Evolutionary conservation across 2,113 vertebrate genomes (phyloP).

Genomic region (Xenus cinereus): DNA sequence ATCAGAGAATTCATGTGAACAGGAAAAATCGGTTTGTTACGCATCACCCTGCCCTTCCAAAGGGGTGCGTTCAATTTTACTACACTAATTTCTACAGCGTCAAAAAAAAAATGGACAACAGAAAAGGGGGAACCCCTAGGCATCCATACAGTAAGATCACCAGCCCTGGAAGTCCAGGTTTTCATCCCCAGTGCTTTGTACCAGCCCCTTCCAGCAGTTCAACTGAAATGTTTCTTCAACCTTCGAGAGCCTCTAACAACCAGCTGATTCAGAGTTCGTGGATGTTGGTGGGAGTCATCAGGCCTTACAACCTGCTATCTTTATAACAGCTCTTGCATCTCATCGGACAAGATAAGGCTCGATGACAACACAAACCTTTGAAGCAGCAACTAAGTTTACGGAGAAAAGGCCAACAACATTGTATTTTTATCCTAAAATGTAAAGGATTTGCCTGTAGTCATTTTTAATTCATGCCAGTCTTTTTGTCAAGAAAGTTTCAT

Average conservation of each 20-base stretch:
- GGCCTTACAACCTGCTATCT: rapidly evolving
- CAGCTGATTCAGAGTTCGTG: background rate
- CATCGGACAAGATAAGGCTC: background rate
- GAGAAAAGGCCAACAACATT: background rate
- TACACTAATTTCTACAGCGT: background rate
- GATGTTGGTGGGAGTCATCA: background rate
- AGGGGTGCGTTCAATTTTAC: background rate
- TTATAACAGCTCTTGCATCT: background rate
- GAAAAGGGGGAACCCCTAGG: background rate
- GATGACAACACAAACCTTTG: background rate
- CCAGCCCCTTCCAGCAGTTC: background rate
- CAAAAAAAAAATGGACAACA: background rate
- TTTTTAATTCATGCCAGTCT: background rate
- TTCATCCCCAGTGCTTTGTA: background rate
- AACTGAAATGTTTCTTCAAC: background rate
- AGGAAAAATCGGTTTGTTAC: background rate
- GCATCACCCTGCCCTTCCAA: background rate
- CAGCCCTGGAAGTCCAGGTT: background rate
- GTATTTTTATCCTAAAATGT: background rate
- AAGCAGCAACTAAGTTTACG: background rate
- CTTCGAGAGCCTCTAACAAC: background rate
- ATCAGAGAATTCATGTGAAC: background rate
- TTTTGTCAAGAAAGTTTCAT: background rate
- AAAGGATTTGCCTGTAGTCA: background rate
- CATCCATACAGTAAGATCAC: background rate